Evolutionary conservation across 2,113 vertebrate genomes (phyloP).

Genomic region (Baryphthengus martii): DNA sequence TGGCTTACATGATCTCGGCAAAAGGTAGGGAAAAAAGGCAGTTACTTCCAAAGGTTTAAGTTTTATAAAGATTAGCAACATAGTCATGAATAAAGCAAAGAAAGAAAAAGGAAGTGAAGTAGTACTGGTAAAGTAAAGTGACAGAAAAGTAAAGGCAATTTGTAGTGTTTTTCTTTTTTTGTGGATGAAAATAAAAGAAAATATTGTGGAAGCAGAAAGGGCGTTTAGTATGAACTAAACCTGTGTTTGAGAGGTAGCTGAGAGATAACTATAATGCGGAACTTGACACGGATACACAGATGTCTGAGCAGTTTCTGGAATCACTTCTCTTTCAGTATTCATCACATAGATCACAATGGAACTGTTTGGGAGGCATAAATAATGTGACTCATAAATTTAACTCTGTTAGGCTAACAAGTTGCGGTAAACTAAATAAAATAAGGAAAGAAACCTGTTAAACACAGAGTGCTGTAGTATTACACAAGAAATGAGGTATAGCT

Average conservation of each 20-base stretch:
- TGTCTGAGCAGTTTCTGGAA: constrained; percentile 51
- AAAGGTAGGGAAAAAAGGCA: neutral
- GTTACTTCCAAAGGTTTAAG: neutral
- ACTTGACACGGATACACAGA: constrained; percentile 59
- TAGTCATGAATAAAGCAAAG: neutral
- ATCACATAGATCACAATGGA: constrained; percentile 54
- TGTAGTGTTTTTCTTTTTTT: constrained; percentile 58
- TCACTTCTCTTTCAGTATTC: constrained; percentile 51
- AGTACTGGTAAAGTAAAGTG: neutral
- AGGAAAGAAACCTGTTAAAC: constrained; percentile 58
- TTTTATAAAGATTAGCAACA: neutral
- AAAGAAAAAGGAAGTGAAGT: constrained; percentile 8
- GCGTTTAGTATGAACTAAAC: constrained; percentile 31
- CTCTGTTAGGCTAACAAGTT: constrained; percentile 63
- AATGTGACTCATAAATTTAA: constrained; percentile 66
- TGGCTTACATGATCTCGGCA: neutral
- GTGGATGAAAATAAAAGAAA: constrained; percentile 35
- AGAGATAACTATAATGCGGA: constrained; percentile 68
- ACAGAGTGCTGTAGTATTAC: neutral
- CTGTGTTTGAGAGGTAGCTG: constrained; percentile 70
- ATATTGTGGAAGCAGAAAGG: constrained; percentile 28
- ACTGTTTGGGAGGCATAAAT: constrained; percentile 58
- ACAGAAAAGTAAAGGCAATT: constrained; percentile 42
- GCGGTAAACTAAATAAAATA: constrained; percentile 61
- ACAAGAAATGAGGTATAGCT: constrained; percentile 49